These are phyloP conservation scores for Gymnogyps californianus DNA, from an alignment of 2,113 vertebrate species.

Conservation along the genomic window DNA sequence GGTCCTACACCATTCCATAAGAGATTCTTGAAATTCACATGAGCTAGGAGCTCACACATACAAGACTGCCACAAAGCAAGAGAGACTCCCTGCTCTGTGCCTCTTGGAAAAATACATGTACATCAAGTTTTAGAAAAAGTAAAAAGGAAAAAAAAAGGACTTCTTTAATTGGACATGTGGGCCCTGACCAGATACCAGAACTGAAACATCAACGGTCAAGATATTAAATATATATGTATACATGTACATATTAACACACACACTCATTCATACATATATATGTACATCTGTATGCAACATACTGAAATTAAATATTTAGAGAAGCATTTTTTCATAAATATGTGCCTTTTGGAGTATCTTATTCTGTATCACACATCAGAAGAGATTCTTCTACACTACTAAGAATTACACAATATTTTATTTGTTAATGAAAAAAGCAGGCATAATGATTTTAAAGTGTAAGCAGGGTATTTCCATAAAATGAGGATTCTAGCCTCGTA, in stretches of 20 bases:
- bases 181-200: neutral
- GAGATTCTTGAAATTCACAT: neutral
- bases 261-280: neutral
- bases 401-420: neutral
- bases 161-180: neutral
- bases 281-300: neutral
- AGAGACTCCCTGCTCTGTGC: neutral
- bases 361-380: neutral
- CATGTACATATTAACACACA: neutral
- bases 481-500: neutral
- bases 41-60: neutral
- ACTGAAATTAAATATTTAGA: neutral
- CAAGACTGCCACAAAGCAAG: neutral
- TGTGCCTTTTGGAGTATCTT: neutral
- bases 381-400: neutral
- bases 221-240: neutral
- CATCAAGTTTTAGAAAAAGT: neutral
- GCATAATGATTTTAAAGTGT: neutral
- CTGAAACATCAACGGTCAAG: neutral
- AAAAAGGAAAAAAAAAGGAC: neutral
- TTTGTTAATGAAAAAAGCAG: neutral
- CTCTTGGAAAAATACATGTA: neutral
- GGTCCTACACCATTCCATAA: neutral
- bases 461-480: neutral
- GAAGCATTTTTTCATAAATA: neutral